Evolutionary conservation across 2,113 vertebrate species (phyloP).

Genomic region (Cromileptes altivelis): DNA sequence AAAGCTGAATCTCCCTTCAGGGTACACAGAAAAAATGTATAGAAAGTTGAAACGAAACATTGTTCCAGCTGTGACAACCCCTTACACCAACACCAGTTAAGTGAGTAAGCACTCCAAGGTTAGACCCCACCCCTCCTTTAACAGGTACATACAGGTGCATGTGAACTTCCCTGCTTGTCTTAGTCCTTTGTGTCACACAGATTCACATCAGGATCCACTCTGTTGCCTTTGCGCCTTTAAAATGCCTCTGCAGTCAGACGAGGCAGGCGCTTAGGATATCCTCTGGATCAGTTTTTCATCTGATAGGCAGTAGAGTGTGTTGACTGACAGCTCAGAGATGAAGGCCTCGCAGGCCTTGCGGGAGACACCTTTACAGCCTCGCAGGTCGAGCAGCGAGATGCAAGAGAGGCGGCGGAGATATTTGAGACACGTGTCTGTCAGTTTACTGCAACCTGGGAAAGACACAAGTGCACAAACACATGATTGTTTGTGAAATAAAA

Average conservation of each 20-base stretch:
- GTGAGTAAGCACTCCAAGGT: constrained; percentile 44
- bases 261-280: constrained; percentile 89
- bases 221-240: constrained; percentile 26
- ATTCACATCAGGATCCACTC: constrained; percentile 33
- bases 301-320: constrained; percentile 96
- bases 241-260: constrained; percentile 26
- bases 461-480: not conserved
- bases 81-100: constrained; percentile 46
- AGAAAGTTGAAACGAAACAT: constrained; percentile 53
- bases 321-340: constrained; percentile 97
- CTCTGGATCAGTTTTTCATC: constrained; percentile 99
- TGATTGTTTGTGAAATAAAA: not conserved
- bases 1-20: constrained; percentile 75
- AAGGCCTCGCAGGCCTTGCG: constrained; percentile 96
- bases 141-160: constrained; percentile 26
- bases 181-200: constrained; percentile 49
- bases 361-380: constrained; percentile 94
- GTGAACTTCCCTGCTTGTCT: constrained; percentile 35
- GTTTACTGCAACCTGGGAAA: constrained; percentile 93
- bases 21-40: constrained; percentile 46
- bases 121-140: constrained; percentile 42
- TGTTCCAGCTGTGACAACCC: constrained; percentile 45
- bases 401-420: constrained; percentile 94
- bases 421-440: constrained; percentile 94
- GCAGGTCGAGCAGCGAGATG: constrained; percentile 93